phyloP scores from a whole-genome alignment of 2,888 invertebrate genomes.

The Phasia obesa region DNA sequence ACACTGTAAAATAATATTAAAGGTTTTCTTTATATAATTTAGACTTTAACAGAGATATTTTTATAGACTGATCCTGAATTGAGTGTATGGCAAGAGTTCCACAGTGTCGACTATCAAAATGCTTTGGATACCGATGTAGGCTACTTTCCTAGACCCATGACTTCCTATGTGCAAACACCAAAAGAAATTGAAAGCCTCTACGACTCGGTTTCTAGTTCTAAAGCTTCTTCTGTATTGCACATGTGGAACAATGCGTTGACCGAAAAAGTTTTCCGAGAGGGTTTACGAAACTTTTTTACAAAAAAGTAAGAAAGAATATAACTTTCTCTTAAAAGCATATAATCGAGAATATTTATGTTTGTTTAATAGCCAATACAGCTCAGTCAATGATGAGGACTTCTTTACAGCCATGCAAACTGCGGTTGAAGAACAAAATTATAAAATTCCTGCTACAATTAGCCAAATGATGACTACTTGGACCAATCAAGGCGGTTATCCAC shows the following conservation, averaged over 20 bases:
- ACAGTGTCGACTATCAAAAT: neutral
- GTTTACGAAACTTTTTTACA: slow-evolving; percentile 77
- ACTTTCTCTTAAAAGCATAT: neutral
- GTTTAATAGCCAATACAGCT: neutral
- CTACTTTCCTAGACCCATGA: slow-evolving; percentile 81
- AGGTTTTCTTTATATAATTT: neutral
- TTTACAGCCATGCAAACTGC: neutral
- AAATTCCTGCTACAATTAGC: neutral
- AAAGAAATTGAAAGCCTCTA: neutral
- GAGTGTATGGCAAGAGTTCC: neutral
- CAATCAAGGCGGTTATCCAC: neutral
- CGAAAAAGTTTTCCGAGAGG: slow-evolving; percentile 76
- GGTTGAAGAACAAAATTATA: neutral
- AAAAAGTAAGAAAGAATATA: slow-evolving; percentile 73
- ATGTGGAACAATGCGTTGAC: slow-evolving; percentile 80
- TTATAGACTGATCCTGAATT: slow-evolving; percentile 83
- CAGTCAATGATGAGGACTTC: neutral
- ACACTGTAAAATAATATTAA: neutral
- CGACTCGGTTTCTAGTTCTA: slow-evolving; percentile 85
- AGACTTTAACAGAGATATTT: neutral
- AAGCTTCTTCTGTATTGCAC: slow-evolving; percentile 87
- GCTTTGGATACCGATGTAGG: neutral
- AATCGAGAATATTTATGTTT: too few relatives aligned
- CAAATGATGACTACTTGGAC: neutral
- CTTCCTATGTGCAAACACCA: slow-evolving; percentile 90